Conservation (phyloP, 2,888 invertebrate genomes). For the Poecilus cupreus region DNA sequence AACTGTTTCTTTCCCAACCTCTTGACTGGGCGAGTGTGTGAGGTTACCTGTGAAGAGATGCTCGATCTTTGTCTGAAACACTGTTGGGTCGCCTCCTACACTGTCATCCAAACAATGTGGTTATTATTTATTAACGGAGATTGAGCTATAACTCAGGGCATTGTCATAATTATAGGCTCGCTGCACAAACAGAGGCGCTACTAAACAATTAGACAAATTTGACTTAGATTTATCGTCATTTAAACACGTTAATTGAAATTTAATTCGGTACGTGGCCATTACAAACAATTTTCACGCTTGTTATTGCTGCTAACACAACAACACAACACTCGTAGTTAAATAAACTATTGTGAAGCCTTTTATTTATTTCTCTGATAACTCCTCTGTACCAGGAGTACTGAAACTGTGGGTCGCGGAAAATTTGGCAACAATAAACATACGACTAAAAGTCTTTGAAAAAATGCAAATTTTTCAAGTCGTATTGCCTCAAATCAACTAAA, state of each 20-base stretch:
- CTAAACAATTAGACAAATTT: conserved; percentile 29
- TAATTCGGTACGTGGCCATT: not conserved
- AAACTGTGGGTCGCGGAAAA: no score
- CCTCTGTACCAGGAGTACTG: no score
- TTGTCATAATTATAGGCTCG: conserved; percentile 40
- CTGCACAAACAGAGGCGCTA: conserved; percentile 32
- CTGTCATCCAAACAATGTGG: conserved; percentile 26
- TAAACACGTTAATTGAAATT: conserved; percentile 38
- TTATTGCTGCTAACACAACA: no score
- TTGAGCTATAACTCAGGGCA: conserved; percentile 34
- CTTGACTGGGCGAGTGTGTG: not conserved
- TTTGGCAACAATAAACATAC: no score
- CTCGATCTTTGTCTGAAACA: not conserved
- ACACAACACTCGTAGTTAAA: not conserved
- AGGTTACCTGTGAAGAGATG: conserved; percentile 21
- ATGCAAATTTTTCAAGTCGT: no score
- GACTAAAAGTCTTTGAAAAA: no score
- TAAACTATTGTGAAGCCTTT: no score
- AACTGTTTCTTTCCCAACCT: not conserved
- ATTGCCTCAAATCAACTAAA: no score
- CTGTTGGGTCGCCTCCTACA: conserved; percentile 6
- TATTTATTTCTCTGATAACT: no score
- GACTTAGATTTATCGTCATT: conserved; percentile 29
- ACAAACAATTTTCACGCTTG: no score
- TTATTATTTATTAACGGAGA: conserved; percentile 34